A percentile compares a stretch with the other conserved stretches of the same genome.
Evolutionary conservation across 1,140 invertebrate genomes (phyloP).

Genomic region (Drosophila orena): DNA sequence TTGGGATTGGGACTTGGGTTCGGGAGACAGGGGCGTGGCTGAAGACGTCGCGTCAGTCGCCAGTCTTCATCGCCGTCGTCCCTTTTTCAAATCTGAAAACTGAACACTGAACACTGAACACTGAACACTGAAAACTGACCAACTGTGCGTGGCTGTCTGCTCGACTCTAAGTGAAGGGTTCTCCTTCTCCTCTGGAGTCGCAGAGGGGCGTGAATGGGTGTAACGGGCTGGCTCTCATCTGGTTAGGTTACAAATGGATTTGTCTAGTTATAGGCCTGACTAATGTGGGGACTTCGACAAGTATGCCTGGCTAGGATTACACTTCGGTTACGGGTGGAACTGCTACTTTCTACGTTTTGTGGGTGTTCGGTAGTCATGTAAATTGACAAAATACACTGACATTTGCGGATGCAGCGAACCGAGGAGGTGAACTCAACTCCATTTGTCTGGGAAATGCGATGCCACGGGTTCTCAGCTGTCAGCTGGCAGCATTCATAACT

Average conservation of each 20-base stretch:
- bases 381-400: constrained; percentile 42
- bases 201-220: constrained; percentile 32
- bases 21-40: constrained; percentile 80
- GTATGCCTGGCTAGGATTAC: constrained; percentile 19
- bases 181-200: constrained; percentile 22
- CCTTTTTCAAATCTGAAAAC: constrained; percentile 18
- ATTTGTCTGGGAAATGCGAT: constrained; percentile 29
- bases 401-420: background rate
- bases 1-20: too few relatives aligned
- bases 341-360: constrained; percentile 6
- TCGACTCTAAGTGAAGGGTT: constrained; percentile 36
- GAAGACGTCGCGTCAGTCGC: constrained; percentile 69
- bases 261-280: constrained; percentile 63
- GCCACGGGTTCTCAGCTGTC: constrained; percentile 20
- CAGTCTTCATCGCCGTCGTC: constrained; percentile 14
- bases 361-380: constrained; percentile 48
- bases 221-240: constrained; percentile 41
- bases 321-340: constrained; percentile 3
- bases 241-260: constrained; percentile 59
- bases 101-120: constrained; percentile 56
- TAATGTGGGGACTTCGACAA: constrained; percentile 43
- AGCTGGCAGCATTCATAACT: constrained; percentile 65
- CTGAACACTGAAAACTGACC: constrained; percentile 61
- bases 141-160: constrained; percentile 53
- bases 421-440: background rate